These are phyloP conservation scores for Podotricha telesiphe DNA, from an alignment of 2,888 invertebrate species.

Conservation along the genomic window DNA sequence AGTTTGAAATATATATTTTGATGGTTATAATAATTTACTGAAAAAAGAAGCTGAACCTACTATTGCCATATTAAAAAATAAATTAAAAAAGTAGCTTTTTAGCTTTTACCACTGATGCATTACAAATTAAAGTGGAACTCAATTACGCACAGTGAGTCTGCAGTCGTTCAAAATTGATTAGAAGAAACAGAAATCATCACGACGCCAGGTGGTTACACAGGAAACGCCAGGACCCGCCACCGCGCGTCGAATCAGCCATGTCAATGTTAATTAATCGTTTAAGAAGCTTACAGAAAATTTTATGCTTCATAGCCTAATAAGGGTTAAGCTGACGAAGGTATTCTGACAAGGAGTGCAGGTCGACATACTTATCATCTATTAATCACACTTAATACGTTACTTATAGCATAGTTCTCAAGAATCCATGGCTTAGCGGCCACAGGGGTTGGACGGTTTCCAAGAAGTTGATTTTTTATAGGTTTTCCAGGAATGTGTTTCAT, in stretches of 20 bases:
- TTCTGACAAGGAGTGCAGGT: constrained; percentile 4
- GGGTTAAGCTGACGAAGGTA: constrained; percentile 33
- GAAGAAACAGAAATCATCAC: constrained; percentile 60
- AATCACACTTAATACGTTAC: too few species aligned
- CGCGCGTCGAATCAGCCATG: constrained; percentile 71
- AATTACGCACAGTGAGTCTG: constrained; percentile 79
- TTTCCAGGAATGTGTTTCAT: too few species aligned
- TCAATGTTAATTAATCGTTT: constrained; percentile 80
- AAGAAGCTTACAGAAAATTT: constrained; percentile 62
- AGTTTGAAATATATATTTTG: too few species aligned
- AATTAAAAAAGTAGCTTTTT: not conserved
- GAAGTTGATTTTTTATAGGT: too few species aligned
- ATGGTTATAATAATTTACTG: too few species aligned
- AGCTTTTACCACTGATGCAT: constrained; percentile 29
- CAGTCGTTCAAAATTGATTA: constrained; percentile 70
- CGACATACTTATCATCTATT: not conserved
- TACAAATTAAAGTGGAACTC: constrained; percentile 54
- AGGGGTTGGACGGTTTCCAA: too few species aligned
- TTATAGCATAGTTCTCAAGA: too few species aligned
- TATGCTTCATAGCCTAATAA: constrained; percentile 48
- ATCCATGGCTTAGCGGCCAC: too few species aligned
- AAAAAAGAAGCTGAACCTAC: too few species aligned
- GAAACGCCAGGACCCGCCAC: constrained; percentile 66
- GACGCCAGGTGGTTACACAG: constrained; percentile 69
- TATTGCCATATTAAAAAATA: not conserved